Evolutionary conservation across 1,140 invertebrate genomes (phyloP), one percentile per base, ranked within the genome.

Genomic region (Drosophila funebris): DNA sequence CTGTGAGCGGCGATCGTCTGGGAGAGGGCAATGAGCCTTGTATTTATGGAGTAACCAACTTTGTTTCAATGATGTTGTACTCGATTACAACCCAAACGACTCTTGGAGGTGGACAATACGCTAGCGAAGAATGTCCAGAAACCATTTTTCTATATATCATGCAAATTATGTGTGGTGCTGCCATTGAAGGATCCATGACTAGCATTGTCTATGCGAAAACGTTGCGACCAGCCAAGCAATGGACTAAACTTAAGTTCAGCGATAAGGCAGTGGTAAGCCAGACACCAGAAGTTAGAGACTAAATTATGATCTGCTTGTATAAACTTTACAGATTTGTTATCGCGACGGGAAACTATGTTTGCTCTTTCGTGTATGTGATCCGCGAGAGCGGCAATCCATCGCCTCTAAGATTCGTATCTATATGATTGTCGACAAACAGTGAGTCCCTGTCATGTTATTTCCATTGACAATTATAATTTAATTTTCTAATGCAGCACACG

Each of bases 81-180:
- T 93, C 93, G 31, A 92, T 94, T 37, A 94, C 94, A 74, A 94
- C 94, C 7, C 94, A 94, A 80, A 93, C 93, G 78, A 93, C 95
- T 0, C 95, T 96, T 48, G 95, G 95, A 68, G 95, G 95, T 1
- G 93, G 93, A 4, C 93, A 97, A 50, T 96, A 94, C 90, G 96
- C 96, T 1, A 97, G 95, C 8, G 96, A 97, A 84, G 94, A 97
- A 78, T 98, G 97, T 90, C 95, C 96, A 0, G 95, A 96, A 90
- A 96, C 96, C 0, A 95, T 97, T 5, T 94, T 97, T 44, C 93
- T 97, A 1, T 93, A 94, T 75, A 93, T 94, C 6, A 71, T 93
- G 43, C 93, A 94, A 92, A 93, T 94, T 41, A 91, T 94, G 20
- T 90, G 93, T 2, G 93, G 94, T 0, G 93, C 93, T 0, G 93